Evolutionary conservation across 1,140 invertebrate genomes (phyloP).

Genomic region (Nymphalis io): DNA sequence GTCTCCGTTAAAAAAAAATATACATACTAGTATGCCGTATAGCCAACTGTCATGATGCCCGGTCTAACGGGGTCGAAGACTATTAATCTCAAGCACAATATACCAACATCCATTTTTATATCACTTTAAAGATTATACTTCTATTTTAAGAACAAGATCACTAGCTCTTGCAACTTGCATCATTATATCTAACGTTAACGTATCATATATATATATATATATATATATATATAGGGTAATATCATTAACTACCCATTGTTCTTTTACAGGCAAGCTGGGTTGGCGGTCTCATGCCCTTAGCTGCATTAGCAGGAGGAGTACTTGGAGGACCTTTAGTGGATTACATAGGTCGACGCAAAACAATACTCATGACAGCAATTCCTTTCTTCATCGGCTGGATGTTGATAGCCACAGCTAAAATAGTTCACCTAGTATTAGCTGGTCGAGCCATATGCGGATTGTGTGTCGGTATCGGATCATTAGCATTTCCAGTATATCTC

Average conservation of each 20-base stretch:
- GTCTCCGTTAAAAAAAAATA: no score
- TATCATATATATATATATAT: no score
- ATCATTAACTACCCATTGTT: constrained; percentile 31
- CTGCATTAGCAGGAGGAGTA: constrained; percentile 91
- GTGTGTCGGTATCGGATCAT: constrained; percentile 92
- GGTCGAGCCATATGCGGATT: constrained; percentile 91
- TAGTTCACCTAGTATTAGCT: constrained; percentile 85
- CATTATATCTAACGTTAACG: no score
- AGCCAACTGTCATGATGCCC: no score
- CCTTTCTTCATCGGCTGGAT: constrained; percentile 93
- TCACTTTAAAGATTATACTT: no score
- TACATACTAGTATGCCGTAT: no score
- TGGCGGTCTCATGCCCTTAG: constrained; percentile 93
- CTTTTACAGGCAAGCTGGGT: constrained; percentile 91
- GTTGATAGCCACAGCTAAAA: constrained; percentile 86
- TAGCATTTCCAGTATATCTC: constrained; percentile 94
- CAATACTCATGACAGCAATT: constrained; percentile 89
- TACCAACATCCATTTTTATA: no score
- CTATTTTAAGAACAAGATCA: no score
- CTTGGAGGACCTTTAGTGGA: constrained; percentile 93
- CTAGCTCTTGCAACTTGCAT: no score
- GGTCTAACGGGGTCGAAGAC: no score
- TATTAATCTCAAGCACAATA: no score
- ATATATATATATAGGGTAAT: no score
- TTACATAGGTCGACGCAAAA: constrained; percentile 90